A percentile compares a stretch with the other conserved stretches of the same genome.
phyloP scores from a whole-genome alignment of 1,140 invertebrate species.

The Rhyzopertha dominica region DNA sequence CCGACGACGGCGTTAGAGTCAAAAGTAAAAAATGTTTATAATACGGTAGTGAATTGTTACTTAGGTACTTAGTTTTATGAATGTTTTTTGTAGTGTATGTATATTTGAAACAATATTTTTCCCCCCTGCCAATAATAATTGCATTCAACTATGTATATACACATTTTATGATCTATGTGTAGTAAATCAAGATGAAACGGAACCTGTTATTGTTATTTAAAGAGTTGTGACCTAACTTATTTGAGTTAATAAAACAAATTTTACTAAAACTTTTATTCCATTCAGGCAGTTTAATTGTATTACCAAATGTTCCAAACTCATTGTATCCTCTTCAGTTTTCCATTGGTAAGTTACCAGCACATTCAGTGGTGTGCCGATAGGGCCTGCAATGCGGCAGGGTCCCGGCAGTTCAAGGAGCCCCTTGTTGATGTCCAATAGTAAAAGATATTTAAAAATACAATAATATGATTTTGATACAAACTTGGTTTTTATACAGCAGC shows the following conservation, averaged over 20 bases:
- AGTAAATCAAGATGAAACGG: slow-evolving; percentile 35
- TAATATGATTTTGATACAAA: no score
- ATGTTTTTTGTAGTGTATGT: slow-evolving; percentile 46
- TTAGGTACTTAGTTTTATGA: slow-evolving; percentile 42
- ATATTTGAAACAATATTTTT: slow-evolving; percentile 39
- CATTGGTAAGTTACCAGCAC: no score
- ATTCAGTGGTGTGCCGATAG: no score
- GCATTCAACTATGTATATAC: slow-evolving; percentile 35
- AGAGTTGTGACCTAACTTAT: slow-evolving; percentile 45
- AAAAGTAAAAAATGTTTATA: slow-evolving; percentile 35
- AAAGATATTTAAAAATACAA: no score
- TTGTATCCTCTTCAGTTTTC: no score
- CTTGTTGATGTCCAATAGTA: no score
- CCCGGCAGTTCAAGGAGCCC: no score
- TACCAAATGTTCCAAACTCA: no score
- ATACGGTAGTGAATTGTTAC: slow-evolving; percentile 42
- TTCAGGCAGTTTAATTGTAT: no score
- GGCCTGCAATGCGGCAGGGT: no score
- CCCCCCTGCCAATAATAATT: slow-evolving; percentile 27
- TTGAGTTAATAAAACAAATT: slow-evolving; percentile 45
- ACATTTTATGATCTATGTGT: slow-evolving; percentile 39
- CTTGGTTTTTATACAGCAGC: no score
- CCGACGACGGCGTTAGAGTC: no score
- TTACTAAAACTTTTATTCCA: slow-evolving; percentile 31
- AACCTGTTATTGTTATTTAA: slow-evolving; percentile 44